phyloP scores from a whole-genome alignment of 2,888 invertebrate species.

The Congeria kusceri region DNA sequence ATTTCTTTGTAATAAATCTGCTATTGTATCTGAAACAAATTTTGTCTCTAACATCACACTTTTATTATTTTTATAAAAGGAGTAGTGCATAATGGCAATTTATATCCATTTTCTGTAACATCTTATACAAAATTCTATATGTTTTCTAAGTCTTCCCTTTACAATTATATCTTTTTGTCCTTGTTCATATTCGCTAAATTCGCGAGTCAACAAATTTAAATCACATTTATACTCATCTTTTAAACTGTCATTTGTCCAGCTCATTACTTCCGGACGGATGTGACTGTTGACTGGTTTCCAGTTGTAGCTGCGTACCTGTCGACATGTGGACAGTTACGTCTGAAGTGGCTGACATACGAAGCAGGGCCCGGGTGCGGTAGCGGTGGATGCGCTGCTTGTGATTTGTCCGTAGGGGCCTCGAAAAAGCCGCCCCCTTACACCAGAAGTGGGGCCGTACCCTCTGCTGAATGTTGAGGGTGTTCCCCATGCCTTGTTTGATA shows the following conservation, averaged over 20 bases:
- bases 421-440: no score
- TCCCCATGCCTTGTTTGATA: no score
- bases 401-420: no score
- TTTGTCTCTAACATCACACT: constrained; percentile 11
- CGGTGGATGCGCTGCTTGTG: no score
- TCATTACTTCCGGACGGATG: no score
- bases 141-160: constrained; percentile 26
- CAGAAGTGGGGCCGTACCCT: no score
- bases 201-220: constrained; percentile 22
- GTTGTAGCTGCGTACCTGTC: neutral
- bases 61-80: constrained; percentile 20
- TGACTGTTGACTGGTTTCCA: neutral
- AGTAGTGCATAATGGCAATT: constrained; percentile 3
- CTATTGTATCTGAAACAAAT: constrained; percentile 29
- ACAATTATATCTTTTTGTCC: constrained; percentile 37
- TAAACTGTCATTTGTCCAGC: neutral
- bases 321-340: no score
- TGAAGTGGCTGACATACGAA: no score
- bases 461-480: no score
- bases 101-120: constrained; percentile 21
- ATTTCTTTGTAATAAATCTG: constrained; percentile 8
- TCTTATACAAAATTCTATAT: constrained; percentile 21
- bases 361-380: constrained; percentile 8
- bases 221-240: constrained; percentile 39
- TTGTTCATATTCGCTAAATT: constrained; percentile 47